phyloP scores from a whole-genome alignment of 1,140 invertebrate genomes.

The Wasmannia auropunctata region DNA sequence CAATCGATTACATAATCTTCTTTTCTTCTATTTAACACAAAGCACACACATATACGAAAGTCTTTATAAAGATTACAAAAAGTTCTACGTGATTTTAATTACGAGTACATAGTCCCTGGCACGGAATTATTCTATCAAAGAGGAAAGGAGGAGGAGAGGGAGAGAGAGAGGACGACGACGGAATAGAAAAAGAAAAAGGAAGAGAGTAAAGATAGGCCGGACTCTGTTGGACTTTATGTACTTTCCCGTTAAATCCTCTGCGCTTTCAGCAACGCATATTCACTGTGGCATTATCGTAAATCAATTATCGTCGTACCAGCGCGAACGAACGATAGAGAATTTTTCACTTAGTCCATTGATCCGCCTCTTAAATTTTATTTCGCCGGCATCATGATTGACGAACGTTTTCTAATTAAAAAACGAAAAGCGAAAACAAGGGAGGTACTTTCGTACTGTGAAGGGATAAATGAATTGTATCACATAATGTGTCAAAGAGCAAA shows the following conservation, averaged over 20 bases:
- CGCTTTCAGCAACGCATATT: conserved; percentile 4
- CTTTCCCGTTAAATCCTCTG: not conserved
- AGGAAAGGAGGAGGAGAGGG: not conserved
- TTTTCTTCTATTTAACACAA: not conserved
- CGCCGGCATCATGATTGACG: not conserved
- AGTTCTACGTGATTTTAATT: conserved; percentile 44
- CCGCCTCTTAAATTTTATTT: conserved; percentile 32
- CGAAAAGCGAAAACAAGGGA: not conserved
- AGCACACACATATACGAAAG: not conserved
- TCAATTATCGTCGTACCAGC: conserved; percentile 39
- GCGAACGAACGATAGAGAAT: not conserved
- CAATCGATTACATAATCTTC: conserved; percentile 3
- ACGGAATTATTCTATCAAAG: conserved; percentile 50
- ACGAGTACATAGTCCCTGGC: not conserved
- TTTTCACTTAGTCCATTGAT: conserved; percentile 20
- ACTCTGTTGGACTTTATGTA: conserved; percentile 5
- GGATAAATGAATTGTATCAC: not conserved
- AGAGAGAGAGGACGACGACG: not conserved
- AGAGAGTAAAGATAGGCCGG: conserved; percentile 26
- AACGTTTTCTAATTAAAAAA: conserved; percentile 23
- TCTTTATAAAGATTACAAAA: not conserved
- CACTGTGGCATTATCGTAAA: conserved; percentile 29
- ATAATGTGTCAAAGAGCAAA: not conserved
- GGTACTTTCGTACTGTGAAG: not conserved
- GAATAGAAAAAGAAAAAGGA: not conserved